Percentiles rank a stretch among this genome's conserved stretches.
Evolutionary conservation across 2,797 vertebrate species (phyloP).

Genomic region (Benthosema pterotum): DNA sequence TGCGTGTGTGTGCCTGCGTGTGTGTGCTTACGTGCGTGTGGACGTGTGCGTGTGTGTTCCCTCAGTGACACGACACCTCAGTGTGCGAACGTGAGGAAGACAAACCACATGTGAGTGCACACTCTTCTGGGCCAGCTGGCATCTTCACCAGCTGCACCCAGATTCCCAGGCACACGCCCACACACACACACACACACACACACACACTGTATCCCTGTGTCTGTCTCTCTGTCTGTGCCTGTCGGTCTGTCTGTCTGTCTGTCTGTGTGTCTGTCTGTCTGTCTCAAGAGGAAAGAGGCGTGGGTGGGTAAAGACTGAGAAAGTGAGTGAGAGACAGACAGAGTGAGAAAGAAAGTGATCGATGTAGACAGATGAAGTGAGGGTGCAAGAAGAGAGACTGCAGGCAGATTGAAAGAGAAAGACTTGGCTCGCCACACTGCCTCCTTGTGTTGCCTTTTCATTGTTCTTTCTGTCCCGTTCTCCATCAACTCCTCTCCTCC

Average conservation of each 20-base stretch:
- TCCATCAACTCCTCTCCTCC: neutral
- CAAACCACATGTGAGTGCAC: conserved; percentile 1
- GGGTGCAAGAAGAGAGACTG: no score
- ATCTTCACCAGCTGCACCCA: no score
- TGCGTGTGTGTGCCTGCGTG: conserved; percentile 20
- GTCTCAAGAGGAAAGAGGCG: neutral
- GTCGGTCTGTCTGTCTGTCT: neutral
- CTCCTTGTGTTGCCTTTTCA: neutral
- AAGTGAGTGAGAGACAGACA: no score
- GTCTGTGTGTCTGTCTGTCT: no score
- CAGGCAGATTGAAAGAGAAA: neutral
- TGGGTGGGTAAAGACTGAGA: no score
- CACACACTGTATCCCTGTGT: neutral
- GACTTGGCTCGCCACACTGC: neutral
- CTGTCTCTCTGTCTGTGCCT: neutral
- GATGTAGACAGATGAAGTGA: no score
- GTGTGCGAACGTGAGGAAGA: neutral
- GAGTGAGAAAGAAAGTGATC: no score
- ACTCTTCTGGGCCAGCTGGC: neutral
- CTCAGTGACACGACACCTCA: neutral
- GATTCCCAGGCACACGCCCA: neutral
- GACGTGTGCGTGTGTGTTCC: no score
- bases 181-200: neutral
- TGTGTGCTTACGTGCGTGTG: neutral
- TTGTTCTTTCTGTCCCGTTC: neutral